Evolutionary conservation across 1,140 invertebrate species (phyloP).

Genomic region (Drosophila lacertosa): DNA sequence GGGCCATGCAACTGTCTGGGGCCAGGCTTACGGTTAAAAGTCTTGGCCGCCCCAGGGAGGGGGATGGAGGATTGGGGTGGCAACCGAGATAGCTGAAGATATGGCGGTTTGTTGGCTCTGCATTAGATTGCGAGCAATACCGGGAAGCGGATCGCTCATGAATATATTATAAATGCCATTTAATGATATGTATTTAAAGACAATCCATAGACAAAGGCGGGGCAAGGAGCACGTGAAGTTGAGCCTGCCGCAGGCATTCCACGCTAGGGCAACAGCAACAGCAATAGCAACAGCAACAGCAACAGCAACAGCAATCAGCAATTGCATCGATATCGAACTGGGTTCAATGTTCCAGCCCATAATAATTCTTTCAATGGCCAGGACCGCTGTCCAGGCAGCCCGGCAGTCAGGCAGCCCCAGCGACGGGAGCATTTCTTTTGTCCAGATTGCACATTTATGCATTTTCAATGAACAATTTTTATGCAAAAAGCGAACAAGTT

Average conservation of each 20-base stretch:
- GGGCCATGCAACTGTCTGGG: slow-evolving; percentile 74
- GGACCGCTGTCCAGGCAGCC: slow-evolving; percentile 24
- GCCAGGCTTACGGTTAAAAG: slow-evolving; percentile 73
- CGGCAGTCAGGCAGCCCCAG: neutral
- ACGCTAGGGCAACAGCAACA: slow-evolving; percentile 53
- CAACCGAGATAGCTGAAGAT: slow-evolving; percentile 52
- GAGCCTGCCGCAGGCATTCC: slow-evolving; percentile 26
- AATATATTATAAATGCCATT: slow-evolving; percentile 82
- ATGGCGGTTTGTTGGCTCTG: slow-evolving; percentile 34
- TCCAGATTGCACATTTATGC: slow-evolving; percentile 80
- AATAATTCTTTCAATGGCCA: slow-evolving; percentile 73
- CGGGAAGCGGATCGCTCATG: slow-evolving; percentile 75
- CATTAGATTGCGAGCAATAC: slow-evolving; percentile 79
- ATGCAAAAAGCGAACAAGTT: slow-evolving; percentile 83
- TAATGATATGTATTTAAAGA: slow-evolving; percentile 81
- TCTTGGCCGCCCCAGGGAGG: slow-evolving; percentile 37
- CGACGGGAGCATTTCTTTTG: slow-evolving; percentile 66
- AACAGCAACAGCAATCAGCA: slow-evolving; percentile 62
- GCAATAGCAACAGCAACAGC: no score
- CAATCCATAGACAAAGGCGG: slow-evolving; percentile 66
- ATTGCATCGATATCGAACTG: slow-evolving; percentile 78
- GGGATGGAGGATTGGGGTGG: slow-evolving; percentile 18
- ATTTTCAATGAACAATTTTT: slow-evolving; percentile 83
- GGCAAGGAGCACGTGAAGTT: neutral
- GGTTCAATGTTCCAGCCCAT: slow-evolving; percentile 78